Base-by-base conservation (phyloP, 2,888 invertebrate species). In the Lycocerus yunnanus region DNA sequence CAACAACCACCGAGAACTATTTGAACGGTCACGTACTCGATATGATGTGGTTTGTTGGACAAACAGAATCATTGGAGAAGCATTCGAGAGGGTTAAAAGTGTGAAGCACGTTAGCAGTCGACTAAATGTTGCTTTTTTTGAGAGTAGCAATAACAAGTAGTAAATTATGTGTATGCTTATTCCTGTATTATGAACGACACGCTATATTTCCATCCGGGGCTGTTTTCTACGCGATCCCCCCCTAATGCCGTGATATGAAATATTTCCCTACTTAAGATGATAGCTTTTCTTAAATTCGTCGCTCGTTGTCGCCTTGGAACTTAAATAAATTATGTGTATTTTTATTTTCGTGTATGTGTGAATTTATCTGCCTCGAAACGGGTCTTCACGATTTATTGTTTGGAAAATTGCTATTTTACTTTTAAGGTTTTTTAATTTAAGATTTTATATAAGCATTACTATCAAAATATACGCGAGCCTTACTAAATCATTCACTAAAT, bases 251-350 rank as follows among this genome's bases (percentile, higher is more conserved):
- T 83, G 85, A 86, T 85, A 87, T 87, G 87, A 87, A 86, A 87
- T 87, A 87, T 87, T 83, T 84, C 84, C 85, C 84, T 87, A 87
- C 87, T 87, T 87, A 87, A 86, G 87, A 85, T 87, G 87, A 87
- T 87, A 84, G 87, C 87, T 87, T 87, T 87, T 85, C 87, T 86
- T 87, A 87, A 87, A 87, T 85, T 87, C 87, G 86, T 84, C 84
- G 84, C 84, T 81, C 83, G 84, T 84, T 82, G 84, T 84, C 84
- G 84, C 83, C 80, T 75, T 79, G 79, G 76, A 85, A 84, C 85
- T 83, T 84, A 85, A 86, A 86, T 86, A 86, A 86, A 86, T 86
- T 86, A 86, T 85, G 82, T 83, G 83, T 78, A 78, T 84, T 84
- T 83, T 83, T 84, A 83, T 83, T 84, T 84, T 81, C 82, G 82